phyloP scores from a whole-genome alignment of 2,888 invertebrate species.

The Synergus japonicus region DNA sequence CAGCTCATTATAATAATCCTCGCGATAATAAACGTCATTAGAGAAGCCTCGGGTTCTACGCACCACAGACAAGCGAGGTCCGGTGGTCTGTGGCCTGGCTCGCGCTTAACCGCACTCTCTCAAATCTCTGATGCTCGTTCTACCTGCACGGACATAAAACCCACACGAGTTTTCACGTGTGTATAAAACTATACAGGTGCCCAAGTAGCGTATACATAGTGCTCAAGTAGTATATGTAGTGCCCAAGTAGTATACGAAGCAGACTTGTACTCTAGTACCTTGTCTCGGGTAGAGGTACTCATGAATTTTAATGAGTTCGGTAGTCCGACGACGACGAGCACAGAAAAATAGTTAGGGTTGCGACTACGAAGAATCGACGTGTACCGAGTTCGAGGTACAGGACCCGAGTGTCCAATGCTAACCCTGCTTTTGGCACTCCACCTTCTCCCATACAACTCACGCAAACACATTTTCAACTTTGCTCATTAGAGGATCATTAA shows the following conservation, averaged over 20 bases:
- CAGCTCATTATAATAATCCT: conserved; percentile 49
- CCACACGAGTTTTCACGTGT: conserved; percentile 50
- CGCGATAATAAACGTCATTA: conserved; percentile 59
- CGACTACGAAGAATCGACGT: conserved; percentile 49
- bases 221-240: no score
- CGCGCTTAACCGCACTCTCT: conserved; percentile 53
- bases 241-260: conserved; percentile 45
- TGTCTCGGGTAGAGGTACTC: conserved; percentile 55
- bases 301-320: conserved; percentile 66
- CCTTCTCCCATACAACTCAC: conserved; percentile 9
- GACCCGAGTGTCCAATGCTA: conserved; percentile 38
- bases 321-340: conserved; percentile 59
- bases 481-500: conserved; percentile 18
- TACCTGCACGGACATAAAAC: conserved; percentile 45
- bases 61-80: conserved; percentile 44
- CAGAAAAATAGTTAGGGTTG: conserved; percentile 56
- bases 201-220: conserved; percentile 51
- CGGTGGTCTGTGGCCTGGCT: conserved; percentile 51
- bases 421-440: conserved; percentile 15
- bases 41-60: conserved; percentile 50
- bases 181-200: conserved; percentile 50
- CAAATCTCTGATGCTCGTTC: conserved; percentile 39
- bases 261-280: conserved; percentile 31
- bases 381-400: conserved; percentile 48
- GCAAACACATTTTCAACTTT: background rate